Conservation (phyloP, 2,888 invertebrate genomes). For the Hypomecis punctinalis region DNA sequence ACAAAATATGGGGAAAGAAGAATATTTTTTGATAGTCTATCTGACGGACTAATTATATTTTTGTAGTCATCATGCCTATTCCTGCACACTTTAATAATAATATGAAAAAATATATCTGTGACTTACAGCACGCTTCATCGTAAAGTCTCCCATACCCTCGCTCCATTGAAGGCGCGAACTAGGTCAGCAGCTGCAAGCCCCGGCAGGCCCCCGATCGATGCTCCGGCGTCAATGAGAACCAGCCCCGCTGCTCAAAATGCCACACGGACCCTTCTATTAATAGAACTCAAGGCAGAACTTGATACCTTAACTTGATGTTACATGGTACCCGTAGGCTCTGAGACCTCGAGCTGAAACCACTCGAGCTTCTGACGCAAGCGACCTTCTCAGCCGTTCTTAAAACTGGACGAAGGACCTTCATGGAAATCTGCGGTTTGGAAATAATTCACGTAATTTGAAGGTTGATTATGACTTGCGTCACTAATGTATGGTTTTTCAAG, state of each 20-base stretch:
- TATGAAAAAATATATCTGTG: no score
- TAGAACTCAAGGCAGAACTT: constrained; percentile 60
- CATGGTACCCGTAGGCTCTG: constrained; percentile 28
- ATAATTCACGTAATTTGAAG: constrained; percentile 13
- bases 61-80: no score
- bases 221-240: constrained; percentile 72
- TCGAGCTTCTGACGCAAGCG: constrained; percentile 17
- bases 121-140: constrained; percentile 5
- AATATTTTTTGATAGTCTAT: no score
- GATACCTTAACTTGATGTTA: constrained; percentile 34
- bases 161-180: constrained; percentile 77
- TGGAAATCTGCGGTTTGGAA: constrained; percentile 8
- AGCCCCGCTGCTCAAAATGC: constrained; percentile 53
- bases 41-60: no score
- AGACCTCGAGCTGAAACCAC: constrained; percentile 18
- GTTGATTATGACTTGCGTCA: constrained; percentile 1
- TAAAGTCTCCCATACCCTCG: constrained; percentile 48
- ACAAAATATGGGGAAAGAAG: no score
- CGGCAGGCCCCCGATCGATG: constrained; percentile 70
- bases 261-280: constrained; percentile 59
- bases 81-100: no score
- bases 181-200: constrained; percentile 72
- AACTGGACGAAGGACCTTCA: constrained; percentile 18
- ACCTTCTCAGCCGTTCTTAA: constrained; percentile 10
- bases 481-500: constrained; percentile 1